Conservation (phyloP, 1,140 invertebrate genomes). For the Drosophila melanica region DNA sequence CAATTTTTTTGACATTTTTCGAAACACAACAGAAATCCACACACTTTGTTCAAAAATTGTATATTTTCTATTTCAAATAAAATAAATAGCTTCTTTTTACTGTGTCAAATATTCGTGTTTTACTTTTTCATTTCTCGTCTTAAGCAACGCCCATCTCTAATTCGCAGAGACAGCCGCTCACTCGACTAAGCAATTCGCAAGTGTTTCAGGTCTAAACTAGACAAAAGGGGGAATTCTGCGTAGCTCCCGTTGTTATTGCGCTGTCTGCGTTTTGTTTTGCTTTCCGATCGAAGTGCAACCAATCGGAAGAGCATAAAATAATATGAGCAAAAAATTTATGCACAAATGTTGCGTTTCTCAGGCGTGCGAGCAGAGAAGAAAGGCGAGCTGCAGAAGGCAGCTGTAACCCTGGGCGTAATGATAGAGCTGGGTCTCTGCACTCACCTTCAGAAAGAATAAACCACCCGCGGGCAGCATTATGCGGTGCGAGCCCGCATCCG, state of each 20-base stretch:
- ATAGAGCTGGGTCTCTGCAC: slow-evolving; percentile 62
- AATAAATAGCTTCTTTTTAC: no score
- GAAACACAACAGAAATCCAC: no score
- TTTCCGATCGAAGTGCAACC: slow-evolving; percentile 73
- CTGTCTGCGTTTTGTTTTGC: slow-evolving; percentile 59
- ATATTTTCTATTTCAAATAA: no score
- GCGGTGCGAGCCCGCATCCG: slow-evolving; percentile 85
- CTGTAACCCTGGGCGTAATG: slow-evolving; percentile 59
- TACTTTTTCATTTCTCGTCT: not conserved
- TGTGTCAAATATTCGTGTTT: not conserved
- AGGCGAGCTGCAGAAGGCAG: slow-evolving; percentile 26
- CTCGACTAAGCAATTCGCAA: slow-evolving; percentile 40
- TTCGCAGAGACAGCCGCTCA: not conserved
- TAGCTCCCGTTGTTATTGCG: slow-evolving; percentile 15
- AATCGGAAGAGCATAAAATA: slow-evolving; percentile 78
- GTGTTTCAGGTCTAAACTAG: slow-evolving; percentile 28
- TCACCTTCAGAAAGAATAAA: slow-evolving; percentile 90
- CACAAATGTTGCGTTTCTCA: slow-evolving; percentile 77
- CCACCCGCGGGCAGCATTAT: slow-evolving; percentile 87
- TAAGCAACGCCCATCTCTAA: slow-evolving; percentile 9
- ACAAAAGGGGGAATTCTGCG: not conserved
- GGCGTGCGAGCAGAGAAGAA: slow-evolving; percentile 12
- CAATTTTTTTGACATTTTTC: no score
- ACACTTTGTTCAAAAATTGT: no score
- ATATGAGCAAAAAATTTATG: slow-evolving; percentile 68